phyloP scores from a whole-genome alignment of 2,797 vertebrate genomes.

The Channallabes apus region DNA sequence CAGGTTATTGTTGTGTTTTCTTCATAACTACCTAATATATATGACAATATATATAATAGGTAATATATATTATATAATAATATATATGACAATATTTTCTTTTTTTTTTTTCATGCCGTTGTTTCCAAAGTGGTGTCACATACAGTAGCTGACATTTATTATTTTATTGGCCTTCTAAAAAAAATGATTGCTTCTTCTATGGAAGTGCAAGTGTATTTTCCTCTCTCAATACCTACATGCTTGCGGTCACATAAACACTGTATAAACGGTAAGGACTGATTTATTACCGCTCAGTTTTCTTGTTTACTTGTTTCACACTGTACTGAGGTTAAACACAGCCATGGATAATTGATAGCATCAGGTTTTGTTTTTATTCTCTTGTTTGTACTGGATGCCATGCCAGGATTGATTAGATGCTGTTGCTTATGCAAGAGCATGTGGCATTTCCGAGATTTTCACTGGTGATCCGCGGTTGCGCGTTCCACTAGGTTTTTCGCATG shows the following conservation, averaged over 20 bases:
- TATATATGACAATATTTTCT: background rate
- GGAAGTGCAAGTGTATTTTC: background rate
- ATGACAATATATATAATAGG: background rate
- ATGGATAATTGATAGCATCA: constrained; percentile 24
- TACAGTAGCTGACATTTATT: background rate
- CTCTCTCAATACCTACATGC: background rate
- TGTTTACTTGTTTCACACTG: constrained; percentile 20
- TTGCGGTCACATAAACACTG: constrained; percentile 19
- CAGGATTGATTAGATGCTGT: background rate
- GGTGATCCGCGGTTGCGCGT: constrained; percentile 30
- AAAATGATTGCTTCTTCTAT: background rate
- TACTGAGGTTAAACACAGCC: constrained; percentile 23
- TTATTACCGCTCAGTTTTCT: constrained; percentile 11
- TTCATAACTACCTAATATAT: background rate
- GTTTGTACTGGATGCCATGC: constrained; percentile 1
- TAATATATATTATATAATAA: too few relatives aligned
- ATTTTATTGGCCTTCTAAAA: background rate
- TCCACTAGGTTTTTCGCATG: constrained; percentile 46
- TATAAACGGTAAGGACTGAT: constrained; percentile 8
- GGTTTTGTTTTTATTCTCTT: constrained; percentile 9
- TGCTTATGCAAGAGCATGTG: background rate
- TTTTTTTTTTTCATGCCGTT: background rate
- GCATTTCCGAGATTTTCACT: background rate
- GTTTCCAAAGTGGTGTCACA: background rate
- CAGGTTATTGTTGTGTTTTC: background rate